Conservation (phyloP, 2,113 vertebrate genomes). For the Sinocyclocheilus rhinocerous region DNA sequence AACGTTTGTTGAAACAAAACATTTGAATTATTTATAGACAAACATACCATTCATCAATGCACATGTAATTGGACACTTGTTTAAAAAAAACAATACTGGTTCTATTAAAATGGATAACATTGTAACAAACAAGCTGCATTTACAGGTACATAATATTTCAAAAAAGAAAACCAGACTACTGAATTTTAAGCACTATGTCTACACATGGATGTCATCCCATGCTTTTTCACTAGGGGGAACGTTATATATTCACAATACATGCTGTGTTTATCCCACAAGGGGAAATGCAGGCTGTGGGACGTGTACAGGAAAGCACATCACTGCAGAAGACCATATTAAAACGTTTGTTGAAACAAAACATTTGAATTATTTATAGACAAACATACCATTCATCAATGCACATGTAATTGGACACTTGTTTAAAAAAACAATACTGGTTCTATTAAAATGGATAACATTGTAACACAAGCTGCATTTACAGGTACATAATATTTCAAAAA, state of each 20-base stretch:
- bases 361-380: too few relatives aligned
- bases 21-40: constrained; percentile 8
- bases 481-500: neutral
- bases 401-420: too few relatives aligned
- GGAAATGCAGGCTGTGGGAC: neutral
- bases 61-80: neutral
- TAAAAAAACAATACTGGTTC: too few relatives aligned
- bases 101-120: neutral
- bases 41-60: neutral
- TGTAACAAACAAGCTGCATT: neutral
- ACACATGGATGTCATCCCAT: neutral
- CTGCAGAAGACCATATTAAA: constrained; percentile 46
- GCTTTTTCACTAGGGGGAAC: neutral
- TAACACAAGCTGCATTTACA: neutral
- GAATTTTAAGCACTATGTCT: neutral
- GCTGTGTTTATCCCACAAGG: neutral
- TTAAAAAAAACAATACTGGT: neutral
- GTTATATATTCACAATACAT: neutral
- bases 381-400: too few relatives aligned
- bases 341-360: too few relatives aligned
- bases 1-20: neutral
- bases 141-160: neutral
- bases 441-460: too few relatives aligned
- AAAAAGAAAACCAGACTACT: neutral
- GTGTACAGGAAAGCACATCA: neutral